phyloP scores from a whole-genome alignment of 2,888 invertebrate species.

The Criorhina ranunculi region DNA sequence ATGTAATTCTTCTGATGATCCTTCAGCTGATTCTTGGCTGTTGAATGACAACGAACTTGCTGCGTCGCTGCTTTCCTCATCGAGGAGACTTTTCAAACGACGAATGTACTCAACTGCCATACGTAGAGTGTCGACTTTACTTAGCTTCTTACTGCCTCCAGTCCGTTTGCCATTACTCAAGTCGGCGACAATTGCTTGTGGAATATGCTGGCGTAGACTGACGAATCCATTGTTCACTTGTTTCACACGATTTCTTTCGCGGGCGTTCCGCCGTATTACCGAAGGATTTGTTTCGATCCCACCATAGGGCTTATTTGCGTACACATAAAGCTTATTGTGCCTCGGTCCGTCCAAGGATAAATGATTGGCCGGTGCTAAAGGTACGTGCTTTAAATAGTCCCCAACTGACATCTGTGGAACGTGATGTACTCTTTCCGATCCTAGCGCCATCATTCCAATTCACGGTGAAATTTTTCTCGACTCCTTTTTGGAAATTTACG shows the following conservation, averaged over 20 bases:
- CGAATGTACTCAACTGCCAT: constrained; percentile 96
- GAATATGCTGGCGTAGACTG: constrained; percentile 94
- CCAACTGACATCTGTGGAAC: constrained; percentile 45
- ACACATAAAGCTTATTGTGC: constrained; percentile 80
- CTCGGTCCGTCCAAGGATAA: constrained; percentile 62
- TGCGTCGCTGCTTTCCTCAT: constrained; percentile 85
- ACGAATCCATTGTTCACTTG: constrained; percentile 97
- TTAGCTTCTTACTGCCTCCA: constrained; percentile 91
- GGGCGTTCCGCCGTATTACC: constrained; percentile 95
- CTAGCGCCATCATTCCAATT: constrained; percentile 71
- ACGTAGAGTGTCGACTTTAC: constrained; percentile 94
- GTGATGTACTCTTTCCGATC: constrained; percentile 64
- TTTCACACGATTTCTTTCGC: constrained; percentile 97
- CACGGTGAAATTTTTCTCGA: constrained; percentile 32
- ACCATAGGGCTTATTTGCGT: constrained; percentile 88
- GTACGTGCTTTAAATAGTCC: constrained; percentile 52
- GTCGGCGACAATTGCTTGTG: constrained; percentile 90
- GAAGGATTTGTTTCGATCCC: constrained; percentile 90
- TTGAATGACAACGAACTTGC: constrained; percentile 79
- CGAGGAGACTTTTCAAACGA: constrained; percentile 88
- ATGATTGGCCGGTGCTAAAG: constrained; percentile 59
- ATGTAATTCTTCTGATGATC: constrained; percentile 77
- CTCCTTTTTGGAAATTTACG: constrained; percentile 10
- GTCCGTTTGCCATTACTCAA: constrained; percentile 87
- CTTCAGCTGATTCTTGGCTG: constrained; percentile 61